Base-by-base conservation (phyloP, 2,888 invertebrate genomes). In the Ornithoptera priamus region DNA sequence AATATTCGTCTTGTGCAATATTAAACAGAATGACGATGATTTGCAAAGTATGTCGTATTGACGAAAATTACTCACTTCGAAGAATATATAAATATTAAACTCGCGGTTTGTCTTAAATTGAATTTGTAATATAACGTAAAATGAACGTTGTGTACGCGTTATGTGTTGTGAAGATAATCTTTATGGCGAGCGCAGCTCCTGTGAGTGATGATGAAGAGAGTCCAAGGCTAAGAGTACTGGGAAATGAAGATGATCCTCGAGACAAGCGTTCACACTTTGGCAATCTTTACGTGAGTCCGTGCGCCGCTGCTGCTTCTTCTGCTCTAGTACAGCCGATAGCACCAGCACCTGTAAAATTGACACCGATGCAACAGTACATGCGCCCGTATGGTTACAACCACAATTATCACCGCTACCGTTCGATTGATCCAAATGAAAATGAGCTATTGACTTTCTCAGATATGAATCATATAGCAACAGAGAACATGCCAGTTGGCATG, bases 31-130 rank as follows among this genome's bases (percentile, higher is more conserved):
- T 76, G 83, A 78, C 82, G 81, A 79, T 57, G 56, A 70, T 46
- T 64, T 67, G 64, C 64, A 42, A 53, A 57, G 20, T 70, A 62
- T 77, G 67, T 78, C 77, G 61, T 75, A 61, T 75, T 75, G 73
- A 75, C 73, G 75, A 78, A 80, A 82, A 76, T 75, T 64, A 74
- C 70, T 78, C 77, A 73, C 78, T 75, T 75, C 78, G 76, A 78
- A 77, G n/a, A 50, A 72, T 79, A 80, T 87, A 87, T 88, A 86
- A 88, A 89, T 85, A 85, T 83, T 82, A 81, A 46, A 80, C 81
- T 78, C 74, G 76, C 74, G 74, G 67, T 75, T 72, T 72, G 74
- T 76, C 76, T 74, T 71, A 53, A 72, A 67, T 71, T 78, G 76
- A 80, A 77, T 78, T 84, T 82, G 77, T 76, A 75, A 78, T 75